phyloP scores from a whole-genome alignment of 2,888 invertebrate genomes.

The Elegia similella region DNA sequence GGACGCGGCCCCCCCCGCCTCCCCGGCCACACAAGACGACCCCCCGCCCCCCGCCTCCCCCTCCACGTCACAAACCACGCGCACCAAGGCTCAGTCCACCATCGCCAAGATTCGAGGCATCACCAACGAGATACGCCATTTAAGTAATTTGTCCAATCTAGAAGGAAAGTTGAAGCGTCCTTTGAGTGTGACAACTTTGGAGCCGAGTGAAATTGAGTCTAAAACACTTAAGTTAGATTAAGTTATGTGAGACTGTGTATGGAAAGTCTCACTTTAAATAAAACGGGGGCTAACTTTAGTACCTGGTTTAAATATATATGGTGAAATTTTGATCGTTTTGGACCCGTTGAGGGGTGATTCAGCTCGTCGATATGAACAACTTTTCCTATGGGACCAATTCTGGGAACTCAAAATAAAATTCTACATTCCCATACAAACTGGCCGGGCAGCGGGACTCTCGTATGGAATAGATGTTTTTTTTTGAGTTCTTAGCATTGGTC shows the following conservation, averaged over 20 bases:
- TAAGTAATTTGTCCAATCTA: slow-evolving; percentile 46
- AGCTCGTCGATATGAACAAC: no score
- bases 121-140: slow-evolving; percentile 54
- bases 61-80: slow-evolving; percentile 27
- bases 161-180: slow-evolving; percentile 50
- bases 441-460: no score
- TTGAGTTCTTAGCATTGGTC: no score
- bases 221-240: slow-evolving; percentile 57
- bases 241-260: background rate
- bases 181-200: slow-evolving; percentile 25
- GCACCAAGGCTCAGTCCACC: slow-evolving; percentile 37
- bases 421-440: no score
- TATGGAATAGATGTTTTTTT: no score
- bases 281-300: no score
- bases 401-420: no score
- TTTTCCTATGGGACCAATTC: no score
- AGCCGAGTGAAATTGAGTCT: slow-evolving; percentile 32
- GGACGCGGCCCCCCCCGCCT: slow-evolving; percentile 39
- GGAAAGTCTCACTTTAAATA: no score
- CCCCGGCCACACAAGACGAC: slow-evolving; percentile 35
- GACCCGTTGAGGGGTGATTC: no score
- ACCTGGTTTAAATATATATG: no score
- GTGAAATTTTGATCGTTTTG: no score
- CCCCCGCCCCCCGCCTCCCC: slow-evolving; percentile 33
- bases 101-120: slow-evolving; percentile 55